Conservation (phyloP, 2,888 invertebrate genomes). For the Tinea trinotella region DNA sequence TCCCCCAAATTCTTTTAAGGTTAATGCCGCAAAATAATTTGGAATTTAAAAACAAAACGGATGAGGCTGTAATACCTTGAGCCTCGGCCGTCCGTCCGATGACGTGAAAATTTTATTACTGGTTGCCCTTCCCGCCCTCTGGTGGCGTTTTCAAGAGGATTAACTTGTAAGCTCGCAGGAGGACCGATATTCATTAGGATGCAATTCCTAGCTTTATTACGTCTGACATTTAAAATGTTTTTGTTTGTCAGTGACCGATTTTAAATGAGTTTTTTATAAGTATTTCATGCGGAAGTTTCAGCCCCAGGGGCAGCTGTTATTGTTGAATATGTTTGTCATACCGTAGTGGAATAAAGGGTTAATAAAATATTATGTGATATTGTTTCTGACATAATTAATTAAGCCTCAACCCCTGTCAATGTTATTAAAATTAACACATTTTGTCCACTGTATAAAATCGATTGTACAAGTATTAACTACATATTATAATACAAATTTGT, state of each 20-base stretch:
- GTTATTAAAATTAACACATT: too few species aligned
- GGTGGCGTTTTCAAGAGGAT: constrained; percentile 59
- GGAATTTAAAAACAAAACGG: constrained; percentile 32
- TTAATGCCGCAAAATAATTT: constrained; percentile 35
- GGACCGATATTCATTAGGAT: constrained; percentile 66
- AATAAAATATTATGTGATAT: background rate
- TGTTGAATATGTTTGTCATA: constrained; percentile 7
- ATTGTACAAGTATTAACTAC: too few species aligned
- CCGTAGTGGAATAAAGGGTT: background rate
- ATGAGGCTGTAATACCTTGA: constrained; percentile 46
- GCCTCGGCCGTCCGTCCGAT: constrained; percentile 36
- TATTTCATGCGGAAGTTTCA: constrained; percentile 31
- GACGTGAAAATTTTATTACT: constrained; percentile 64
- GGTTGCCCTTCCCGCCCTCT: constrained; percentile 22
- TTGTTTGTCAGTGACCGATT: constrained; percentile 35
- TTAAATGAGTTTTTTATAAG: constrained; percentile 45
- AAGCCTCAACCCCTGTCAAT: background rate
- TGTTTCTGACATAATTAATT: constrained; percentile 3
- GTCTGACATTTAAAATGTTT: constrained; percentile 33
- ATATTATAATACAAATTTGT: too few species aligned
- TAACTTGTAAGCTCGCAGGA: constrained; percentile 65
- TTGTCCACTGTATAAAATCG: too few species aligned
- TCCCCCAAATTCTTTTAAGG: constrained; percentile 25
- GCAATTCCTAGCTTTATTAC: constrained; percentile 58
- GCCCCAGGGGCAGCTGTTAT: constrained; percentile 19